These are phyloP conservation scores for Puffinus mauretanicus DNA, from an alignment of 2,113 vertebrate genomes.

Conservation along the genomic window DNA sequence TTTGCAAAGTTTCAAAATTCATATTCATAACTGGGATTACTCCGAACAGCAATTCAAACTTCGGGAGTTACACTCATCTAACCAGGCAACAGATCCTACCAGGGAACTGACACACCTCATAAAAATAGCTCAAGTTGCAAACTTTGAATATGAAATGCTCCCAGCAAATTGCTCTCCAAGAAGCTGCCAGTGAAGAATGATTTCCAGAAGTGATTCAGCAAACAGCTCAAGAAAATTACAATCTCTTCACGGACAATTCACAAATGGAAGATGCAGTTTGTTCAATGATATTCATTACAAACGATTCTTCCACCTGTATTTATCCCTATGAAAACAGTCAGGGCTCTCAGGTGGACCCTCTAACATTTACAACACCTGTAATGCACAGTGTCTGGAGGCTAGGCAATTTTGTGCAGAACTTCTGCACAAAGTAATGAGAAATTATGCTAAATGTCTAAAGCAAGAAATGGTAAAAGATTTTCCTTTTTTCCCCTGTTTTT, in stretches of 20 bases:
- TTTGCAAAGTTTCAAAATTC: not conserved
- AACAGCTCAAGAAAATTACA: conserved; percentile 31
- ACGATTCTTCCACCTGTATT: not conserved
- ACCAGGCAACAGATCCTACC: not conserved
- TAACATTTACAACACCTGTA: not conserved
- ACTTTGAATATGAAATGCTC: conserved; percentile 33
- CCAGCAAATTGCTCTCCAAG: not conserved
- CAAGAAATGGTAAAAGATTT: not conserved
- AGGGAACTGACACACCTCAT: not conserved
- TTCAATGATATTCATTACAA: conserved; percentile 26
- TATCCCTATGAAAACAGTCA: conserved; percentile 31
- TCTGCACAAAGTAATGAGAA: not conserved
- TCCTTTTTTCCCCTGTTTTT: not conserved
- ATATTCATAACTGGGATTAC: not conserved
- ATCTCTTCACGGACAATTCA: not conserved
- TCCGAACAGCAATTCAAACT: not conserved
- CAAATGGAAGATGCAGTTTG: conserved; percentile 13
- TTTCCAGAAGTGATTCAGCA: conserved; percentile 43
- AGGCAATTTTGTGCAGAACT: not conserved
- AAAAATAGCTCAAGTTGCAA: conserved; percentile 28
- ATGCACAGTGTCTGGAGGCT: not conserved
- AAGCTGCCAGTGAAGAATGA: conserved; percentile 17
- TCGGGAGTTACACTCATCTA: not conserved
- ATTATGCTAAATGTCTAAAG: not conserved
- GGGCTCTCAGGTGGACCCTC: not conserved